These are phyloP conservation scores for Cairina moschata DNA, from an alignment of 2,113 vertebrate genomes.

Conservation along the genomic window DNA sequence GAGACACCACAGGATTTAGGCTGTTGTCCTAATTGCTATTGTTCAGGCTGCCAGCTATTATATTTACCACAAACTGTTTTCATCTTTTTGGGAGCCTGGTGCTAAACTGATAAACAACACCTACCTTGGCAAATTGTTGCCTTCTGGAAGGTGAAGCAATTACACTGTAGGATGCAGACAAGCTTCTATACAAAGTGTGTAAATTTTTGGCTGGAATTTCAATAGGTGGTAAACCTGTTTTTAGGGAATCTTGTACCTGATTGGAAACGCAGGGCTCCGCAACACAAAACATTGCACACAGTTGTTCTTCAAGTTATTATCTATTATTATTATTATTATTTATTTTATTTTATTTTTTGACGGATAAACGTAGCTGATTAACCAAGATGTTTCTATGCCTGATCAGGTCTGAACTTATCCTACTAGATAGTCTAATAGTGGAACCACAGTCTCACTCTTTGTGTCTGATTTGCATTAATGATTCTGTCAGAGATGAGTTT, in stretches of 20 bases:
- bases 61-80: constrained; percentile 54
- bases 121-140: neutral
- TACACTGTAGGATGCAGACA: neutral
- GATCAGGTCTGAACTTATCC: neutral
- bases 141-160: constrained; percentile 30
- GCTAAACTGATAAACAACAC: constrained; percentile 47
- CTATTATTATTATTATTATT: no score
- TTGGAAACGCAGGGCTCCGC: neutral
- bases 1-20: constrained; percentile 47
- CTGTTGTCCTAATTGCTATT: constrained; percentile 61
- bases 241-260: neutral
- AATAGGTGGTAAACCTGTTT: neutral
- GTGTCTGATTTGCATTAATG: neutral
- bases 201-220: neutral
- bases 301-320: neutral
- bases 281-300: neutral
- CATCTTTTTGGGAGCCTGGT: constrained; percentile 37
- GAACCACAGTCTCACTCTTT: neutral
- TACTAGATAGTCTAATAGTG: neutral
- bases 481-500: neutral
- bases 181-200: neutral
- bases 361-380: neutral
- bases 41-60: constrained; percentile 42
- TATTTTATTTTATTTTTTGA: neutral
- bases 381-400: neutral